Evolutionary conservation across 1,140 invertebrate species (phyloP), one percentile per base, ranked within the genome.

Genomic region (Diachasma alloeum): DNA sequence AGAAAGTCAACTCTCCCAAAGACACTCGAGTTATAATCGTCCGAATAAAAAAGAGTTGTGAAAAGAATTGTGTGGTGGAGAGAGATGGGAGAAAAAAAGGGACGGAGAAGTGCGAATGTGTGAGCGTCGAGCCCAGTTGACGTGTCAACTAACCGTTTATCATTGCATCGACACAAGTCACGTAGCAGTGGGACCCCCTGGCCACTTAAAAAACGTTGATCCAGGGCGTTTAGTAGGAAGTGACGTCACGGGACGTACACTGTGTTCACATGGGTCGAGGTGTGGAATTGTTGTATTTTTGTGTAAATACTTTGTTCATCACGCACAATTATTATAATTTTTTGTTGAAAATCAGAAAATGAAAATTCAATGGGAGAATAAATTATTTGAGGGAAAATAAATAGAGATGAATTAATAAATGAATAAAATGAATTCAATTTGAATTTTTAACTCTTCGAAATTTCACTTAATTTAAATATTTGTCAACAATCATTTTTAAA

Each of bases 91-190:
- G 76, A 70, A 79, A 76, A 19, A 75, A 73, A 24, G 24, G 74
- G 76, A 70, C 22, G 19, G 39, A 48, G 26, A 63, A 82, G 74
- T 77, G 76, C 80, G 73, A 75, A 77, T 71, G 75, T 69, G 71
- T 68, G 72, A 59, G 67, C 63, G 75, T 76, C 67, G 53, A 72
- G 74, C 10, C n/a, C 63, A 19, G 59, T 37, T 66, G 56, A 66
- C 80, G 78, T 83, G 84, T 81, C 82, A 82, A 78, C 83, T 84
- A 85, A 81, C 80, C 81, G 82, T 84, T 85, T 86, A 85, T 85
- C 86, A 85, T 85, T 84, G 81, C 85, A 86, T 87, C 84, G 84
- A 86, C 82, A 87, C 85, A 80, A 86, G 83, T 86, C 84, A 83
- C 83, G 81, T 80, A 81, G 70, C 79, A 77, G 81, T 84, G 72